Evolutionary conservation across 1,140 invertebrate genomes (phyloP), one percentile per base, ranked within the genome.

Genomic region (Sminthurides bifidus): DNA sequence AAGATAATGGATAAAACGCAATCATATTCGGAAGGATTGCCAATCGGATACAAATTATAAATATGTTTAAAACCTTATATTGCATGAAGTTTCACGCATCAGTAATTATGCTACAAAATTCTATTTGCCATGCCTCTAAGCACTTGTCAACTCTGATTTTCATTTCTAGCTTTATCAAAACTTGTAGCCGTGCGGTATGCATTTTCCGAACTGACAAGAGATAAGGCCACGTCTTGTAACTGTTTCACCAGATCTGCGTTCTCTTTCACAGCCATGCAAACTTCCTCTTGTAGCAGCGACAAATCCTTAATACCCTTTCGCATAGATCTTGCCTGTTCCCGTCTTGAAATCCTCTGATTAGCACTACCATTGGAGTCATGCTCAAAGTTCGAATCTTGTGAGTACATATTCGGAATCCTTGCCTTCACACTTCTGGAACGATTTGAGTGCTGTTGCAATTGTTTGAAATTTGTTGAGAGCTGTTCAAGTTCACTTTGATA

Each of bases 161-260:
- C n/a, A n/a, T n/a, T n/a, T n/a, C n/a, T n/a, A n/a, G n/a, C n/a
- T n/a, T n/a, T n/a, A n/a, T n/a, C n/a, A n/a, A n/a, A n/a, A n/a
- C n/a, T n/a, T n/a, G n/a, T n/a, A n/a, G n/a, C n/a, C n/a, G n/a
- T n/a, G n/a, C n/a, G n/a, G n/a, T n/a, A n/a, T n/a, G n/a, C n/a
- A 35, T 50, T n/a, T 6, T 54, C 58, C 24, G 60, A 53, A 43
- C 53, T 54, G 19, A 64, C 30, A 3, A 64, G 43, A 5, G 61
- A 62, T 21, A 63, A 29, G 33, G 67, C 61, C 14, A 73, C 54
- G 29, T 68, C 59, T 30, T 73, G 65, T 10, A 75, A 66, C 53
- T 72, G 68, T 35, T 73, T 68, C 3, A 76, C 65, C 1, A 76
- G 56, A 3, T 67, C 58, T n/a, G 67, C 60, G 64, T 76, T 76